Conservation (phyloP, 1,140 invertebrate genomes). For the Pseudomyrmex cubaensis region DNA sequence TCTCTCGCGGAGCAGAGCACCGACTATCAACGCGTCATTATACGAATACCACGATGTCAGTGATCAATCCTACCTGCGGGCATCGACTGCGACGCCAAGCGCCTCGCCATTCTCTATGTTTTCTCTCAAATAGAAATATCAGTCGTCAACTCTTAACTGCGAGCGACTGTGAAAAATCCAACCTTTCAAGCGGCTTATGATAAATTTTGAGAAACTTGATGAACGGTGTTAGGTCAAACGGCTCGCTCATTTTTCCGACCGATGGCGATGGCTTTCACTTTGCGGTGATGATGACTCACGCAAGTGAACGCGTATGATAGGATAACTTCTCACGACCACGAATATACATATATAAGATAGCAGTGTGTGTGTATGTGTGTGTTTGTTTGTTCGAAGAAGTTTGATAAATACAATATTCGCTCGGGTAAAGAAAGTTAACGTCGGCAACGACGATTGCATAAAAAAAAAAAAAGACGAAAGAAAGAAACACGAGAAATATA, state of each 20-base stretch:
- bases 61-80: conserved; percentile 56
- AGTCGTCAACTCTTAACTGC: conserved; percentile 5
- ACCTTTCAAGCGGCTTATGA: conserved; percentile 22
- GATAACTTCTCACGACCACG: conserved; percentile 12
- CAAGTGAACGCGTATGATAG: not conserved
- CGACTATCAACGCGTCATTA: conserved; percentile 66
- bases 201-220: not conserved
- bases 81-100: conserved; percentile 8
- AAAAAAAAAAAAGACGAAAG: not conserved
- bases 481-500: not conserved
- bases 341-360: not conserved
- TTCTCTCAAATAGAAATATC: conserved; percentile 50
- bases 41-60: conserved; percentile 62
- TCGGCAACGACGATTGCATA: not conserved
- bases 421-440: conserved; percentile 49
- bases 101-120: not conserved
- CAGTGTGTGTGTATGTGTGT: not conserved
- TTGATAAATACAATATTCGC: conserved; percentile 56
- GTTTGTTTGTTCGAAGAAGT: not conserved
- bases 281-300: not conserved
- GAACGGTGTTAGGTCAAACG: not conserved
- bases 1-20: conserved; percentile 46
- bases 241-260: not conserved
- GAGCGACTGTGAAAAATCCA: not conserved
- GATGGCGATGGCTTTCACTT: not conserved